Evolutionary conservation across 2,888 invertebrate species (phyloP).

Genomic region (Cremastinae sp.): DNA sequence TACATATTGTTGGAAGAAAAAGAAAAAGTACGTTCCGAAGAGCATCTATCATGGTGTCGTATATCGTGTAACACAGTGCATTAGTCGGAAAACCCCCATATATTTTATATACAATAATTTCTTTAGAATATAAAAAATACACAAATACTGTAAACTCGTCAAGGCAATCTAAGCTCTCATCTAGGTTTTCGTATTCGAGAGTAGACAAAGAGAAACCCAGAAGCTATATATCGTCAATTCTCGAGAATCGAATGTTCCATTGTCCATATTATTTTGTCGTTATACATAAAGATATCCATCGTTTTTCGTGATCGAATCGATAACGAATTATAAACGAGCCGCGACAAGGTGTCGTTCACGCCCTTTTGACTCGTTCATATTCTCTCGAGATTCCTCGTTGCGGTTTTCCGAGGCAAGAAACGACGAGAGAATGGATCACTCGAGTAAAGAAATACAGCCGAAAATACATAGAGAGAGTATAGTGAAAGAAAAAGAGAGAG

Average conservation of each 20-base stretch:
- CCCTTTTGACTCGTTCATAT: slow-evolving; percentile 55
- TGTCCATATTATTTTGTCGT: slow-evolving; percentile 12
- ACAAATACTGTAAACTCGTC: too few species aligned
- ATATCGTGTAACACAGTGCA: too few species aligned
- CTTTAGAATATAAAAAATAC: not conserved
- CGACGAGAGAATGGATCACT: slow-evolving; percentile 46
- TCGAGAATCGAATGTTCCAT: slow-evolving; percentile 5
- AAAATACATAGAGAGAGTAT: slow-evolving; percentile 14
- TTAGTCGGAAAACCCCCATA: too few species aligned
- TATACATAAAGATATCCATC: slow-evolving; percentile 51
- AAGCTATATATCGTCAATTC: not conserved
- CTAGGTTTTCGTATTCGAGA: too few species aligned
- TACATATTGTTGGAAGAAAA: too few species aligned
- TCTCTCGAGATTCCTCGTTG: slow-evolving; percentile 39
- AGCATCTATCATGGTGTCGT: too few species aligned
- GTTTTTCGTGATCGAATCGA: slow-evolving; percentile 53
- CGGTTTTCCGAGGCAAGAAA: slow-evolving; percentile 35
- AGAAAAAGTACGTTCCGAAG: too few species aligned
- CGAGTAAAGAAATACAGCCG: slow-evolving; percentile 5
- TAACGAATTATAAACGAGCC: slow-evolving; percentile 50
- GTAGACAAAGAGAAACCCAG: not conserved
- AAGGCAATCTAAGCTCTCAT: too few species aligned
- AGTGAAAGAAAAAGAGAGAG: slow-evolving; percentile 3
- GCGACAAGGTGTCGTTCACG: slow-evolving; percentile 59
- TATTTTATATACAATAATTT: too few species aligned